Base-by-base conservation (phyloP, 2,113 vertebrate species). In the Aramus guarauna region DNA sequence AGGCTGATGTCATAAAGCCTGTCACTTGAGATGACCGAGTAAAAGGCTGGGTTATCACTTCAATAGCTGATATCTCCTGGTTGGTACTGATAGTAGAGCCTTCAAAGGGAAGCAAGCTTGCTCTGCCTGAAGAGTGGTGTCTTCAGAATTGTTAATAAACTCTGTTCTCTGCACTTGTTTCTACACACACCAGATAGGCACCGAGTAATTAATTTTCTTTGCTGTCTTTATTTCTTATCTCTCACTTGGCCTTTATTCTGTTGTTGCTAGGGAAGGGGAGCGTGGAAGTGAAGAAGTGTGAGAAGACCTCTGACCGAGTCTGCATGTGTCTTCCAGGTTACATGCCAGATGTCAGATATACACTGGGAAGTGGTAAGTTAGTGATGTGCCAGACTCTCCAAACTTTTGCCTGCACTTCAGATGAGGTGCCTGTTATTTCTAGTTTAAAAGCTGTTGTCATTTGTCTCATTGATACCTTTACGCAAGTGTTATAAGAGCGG, bases 241-340 rank as follows among this genome's bases (percentile, higher is more conserved):
- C 29, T 48, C 12, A 0, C 18, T 43, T 32, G 26, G 58, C 47
- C 23, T 73, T 32, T 20, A 27, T 45, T 53, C 43, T 30, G 27
- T n/a, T 48, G 39, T 76, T 85, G 41, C 6, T 50, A 97, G 97
- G 20, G 19, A 90, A 5, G 50, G 97, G 97, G 11, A 97, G 96
- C 0, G 39, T 64, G 85, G 94, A 97, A 18, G 83, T 89, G 68
- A 95, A 92, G 84, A 86, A 80, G 12, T 98, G 97, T 1, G 91
- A 94, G 73, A 85, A 43, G 32, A 90, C 56, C 11, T 96, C 96
- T 3, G 85, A 97, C 63, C 75, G 94, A 5, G 11, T 85, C 1
- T 98, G 97, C 12, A 5, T 3, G 34, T 98, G 97, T 47, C 32
- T 8, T 15, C 69, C 94, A 1, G 97, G 97, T 11, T 96, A 87